These are phyloP conservation scores for Campaea margaritaria DNA, from an alignment of 2,888 invertebrate species.

Conservation along the genomic window DNA sequence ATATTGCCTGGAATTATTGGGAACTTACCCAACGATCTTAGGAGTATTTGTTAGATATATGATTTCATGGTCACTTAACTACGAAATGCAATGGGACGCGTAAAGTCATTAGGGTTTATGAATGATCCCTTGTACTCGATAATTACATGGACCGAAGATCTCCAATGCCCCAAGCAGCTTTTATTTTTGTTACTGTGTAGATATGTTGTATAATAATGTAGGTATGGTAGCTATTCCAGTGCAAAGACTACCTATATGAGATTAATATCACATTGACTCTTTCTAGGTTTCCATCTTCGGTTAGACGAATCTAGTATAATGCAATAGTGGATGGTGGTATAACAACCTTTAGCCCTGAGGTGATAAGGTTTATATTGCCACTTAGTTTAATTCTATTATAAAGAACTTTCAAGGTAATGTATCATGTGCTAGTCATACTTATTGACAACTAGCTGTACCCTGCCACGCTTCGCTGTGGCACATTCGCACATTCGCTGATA, in stretches of 20 bases:
- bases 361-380: slow-evolving; percentile 1
- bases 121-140: background rate
- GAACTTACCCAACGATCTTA: too few relatives aligned
- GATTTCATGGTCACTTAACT: background rate
- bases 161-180: too few relatives aligned
- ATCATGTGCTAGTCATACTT: slow-evolving; percentile 50
- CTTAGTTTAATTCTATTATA: slow-evolving; percentile 26
- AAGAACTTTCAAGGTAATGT: slow-evolving; percentile 61
- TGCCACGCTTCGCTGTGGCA: too few relatives aligned
- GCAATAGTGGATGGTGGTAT: background rate
- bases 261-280: slow-evolving; percentile 8
- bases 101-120: background rate
- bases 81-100: background rate
- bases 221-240: background rate
- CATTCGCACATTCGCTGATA: too few relatives aligned
- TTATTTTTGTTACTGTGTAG: too few relatives aligned
- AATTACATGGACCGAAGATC: too few relatives aligned
- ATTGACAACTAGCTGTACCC: too few relatives aligned
- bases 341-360: background rate
- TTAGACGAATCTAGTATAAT: background rate
- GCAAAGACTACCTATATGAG: background rate
- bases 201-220: background rate
- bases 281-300: slow-evolving; percentile 2
- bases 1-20: too few relatives aligned
- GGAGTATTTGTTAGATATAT: too few relatives aligned